Conservation (phyloP, 1,140 invertebrate genomes). For the Euborellia annulipes region DNA sequence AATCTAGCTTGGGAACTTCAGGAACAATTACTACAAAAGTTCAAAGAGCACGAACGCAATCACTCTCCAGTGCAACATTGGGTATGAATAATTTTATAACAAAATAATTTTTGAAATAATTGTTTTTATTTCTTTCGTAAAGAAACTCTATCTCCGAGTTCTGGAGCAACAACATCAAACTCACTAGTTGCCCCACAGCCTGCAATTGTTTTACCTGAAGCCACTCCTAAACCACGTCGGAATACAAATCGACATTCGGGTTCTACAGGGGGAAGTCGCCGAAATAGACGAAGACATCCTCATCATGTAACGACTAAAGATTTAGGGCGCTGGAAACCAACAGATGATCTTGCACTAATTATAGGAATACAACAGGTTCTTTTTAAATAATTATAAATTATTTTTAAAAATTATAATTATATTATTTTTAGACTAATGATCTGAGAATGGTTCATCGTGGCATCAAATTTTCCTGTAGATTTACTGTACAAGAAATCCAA, state of each 20-base stretch:
- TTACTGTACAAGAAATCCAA: constrained; percentile 85
- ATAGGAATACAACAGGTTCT: constrained; percentile 80
- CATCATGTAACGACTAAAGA: constrained; percentile 59
- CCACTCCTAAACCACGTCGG: constrained; percentile 1
- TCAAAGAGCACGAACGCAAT: constrained; percentile 32
- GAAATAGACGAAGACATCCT: constrained; percentile 29
- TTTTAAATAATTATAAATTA: too few species aligned
- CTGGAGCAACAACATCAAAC: constrained; percentile 6
- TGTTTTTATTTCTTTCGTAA: constrained; percentile 14
- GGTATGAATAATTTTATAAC: constrained; percentile 3
- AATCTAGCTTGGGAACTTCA: constrained; percentile 59
- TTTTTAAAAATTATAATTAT: too few species aligned
- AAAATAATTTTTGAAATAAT: constrained; percentile 8
- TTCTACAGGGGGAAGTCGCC: constrained; percentile 10
- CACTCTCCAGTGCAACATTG: constrained; percentile 32
- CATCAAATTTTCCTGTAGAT: constrained; percentile 91
- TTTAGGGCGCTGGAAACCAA: constrained; percentile 89
- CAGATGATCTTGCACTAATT: constrained; percentile 88
- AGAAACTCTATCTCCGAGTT: constrained; percentile 12
- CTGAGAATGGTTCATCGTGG: constrained; percentile 73
- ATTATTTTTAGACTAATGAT: constrained; percentile 58
- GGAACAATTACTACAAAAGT: constrained; percentile 38
- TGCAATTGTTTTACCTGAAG: neutral
- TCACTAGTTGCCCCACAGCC: constrained; percentile 4
- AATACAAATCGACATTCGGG: constrained; percentile 7